Evolutionary conservation across 2,113 vertebrate species (phyloP).

Genomic region (Ctenodactylus gundi): DNA sequence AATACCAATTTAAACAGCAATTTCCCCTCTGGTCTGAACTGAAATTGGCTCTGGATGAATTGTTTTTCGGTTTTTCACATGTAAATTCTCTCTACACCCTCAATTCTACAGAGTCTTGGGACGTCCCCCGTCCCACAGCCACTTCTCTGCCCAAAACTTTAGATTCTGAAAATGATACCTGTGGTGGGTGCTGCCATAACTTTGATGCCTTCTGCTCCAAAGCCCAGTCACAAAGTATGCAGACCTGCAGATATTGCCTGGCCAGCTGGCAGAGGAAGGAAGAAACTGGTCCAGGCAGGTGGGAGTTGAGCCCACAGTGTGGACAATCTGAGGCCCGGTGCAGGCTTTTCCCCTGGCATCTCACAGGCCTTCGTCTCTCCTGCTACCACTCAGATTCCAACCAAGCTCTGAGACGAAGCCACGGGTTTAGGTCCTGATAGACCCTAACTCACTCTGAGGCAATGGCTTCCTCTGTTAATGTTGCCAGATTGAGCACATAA

Average conservation of each 20-base stretch:
- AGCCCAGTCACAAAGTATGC: not conserved
- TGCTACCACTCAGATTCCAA: not conserved
- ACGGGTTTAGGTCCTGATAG: not conserved
- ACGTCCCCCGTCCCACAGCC: not conserved
- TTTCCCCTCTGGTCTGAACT: conserved; percentile 37
- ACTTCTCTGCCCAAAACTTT: not conserved
- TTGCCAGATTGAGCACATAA: not conserved
- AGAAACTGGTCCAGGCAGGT: fast-evolving
- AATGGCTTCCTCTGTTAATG: not conserved
- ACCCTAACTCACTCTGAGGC: not conserved
- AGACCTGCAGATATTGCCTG: fast-evolving
- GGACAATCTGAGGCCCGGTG: not conserved
- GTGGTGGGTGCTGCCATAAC: not conserved
- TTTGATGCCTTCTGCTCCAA: not conserved
- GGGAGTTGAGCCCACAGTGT: fast-evolving
- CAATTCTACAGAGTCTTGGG: not conserved
- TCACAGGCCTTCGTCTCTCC: not conserved
- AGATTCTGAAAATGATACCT: not conserved
- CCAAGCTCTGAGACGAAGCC: not conserved
- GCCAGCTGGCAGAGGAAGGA: not conserved
- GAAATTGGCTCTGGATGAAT: conserved; percentile 78
- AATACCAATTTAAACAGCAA: conserved; percentile 69
- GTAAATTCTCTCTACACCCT: conserved; percentile 50
- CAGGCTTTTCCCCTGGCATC: not conserved
- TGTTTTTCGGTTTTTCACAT: conserved; percentile 53